Percentiles rank a stretch among this genome's conserved stretches.
These are phyloP conservation scores for Parthenolecanium corni DNA, from an alignment of 2,888 invertebrate species.

Conservation along the genomic window DNA sequence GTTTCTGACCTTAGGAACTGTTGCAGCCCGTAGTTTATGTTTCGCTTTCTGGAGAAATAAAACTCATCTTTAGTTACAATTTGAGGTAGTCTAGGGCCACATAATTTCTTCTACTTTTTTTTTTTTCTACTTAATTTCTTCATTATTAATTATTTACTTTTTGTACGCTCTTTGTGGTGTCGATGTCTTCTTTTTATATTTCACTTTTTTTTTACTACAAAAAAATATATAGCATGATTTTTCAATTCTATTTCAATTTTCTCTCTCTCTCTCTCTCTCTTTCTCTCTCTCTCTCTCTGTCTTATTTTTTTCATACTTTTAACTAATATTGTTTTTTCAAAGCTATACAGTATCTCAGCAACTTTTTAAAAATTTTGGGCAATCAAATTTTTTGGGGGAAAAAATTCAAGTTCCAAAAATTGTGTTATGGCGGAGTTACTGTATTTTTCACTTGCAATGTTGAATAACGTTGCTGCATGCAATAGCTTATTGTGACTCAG, in stretches of 20 bases:
- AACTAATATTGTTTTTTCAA: background rate
- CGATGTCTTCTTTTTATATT: background rate
- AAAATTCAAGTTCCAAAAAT: background rate
- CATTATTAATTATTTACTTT: constrained; percentile 11
- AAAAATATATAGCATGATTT: constrained; percentile 10
- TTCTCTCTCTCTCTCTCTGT: too few species aligned
- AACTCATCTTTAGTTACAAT: constrained; percentile 18
- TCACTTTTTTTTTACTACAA: constrained; percentile 10
- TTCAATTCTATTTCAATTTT: background rate
- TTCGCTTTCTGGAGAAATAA: constrained; percentile 27
- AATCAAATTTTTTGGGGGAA: background rate
- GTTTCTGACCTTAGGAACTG: constrained; percentile 28
- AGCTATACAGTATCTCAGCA: constrained; percentile 25
- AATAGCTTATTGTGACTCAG: constrained; percentile 26
- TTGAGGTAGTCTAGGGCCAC: constrained; percentile 17
- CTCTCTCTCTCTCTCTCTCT: background rate
- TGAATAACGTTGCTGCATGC: constrained; percentile 15
- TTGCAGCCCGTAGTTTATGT: constrained; percentile 28
- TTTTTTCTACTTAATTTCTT: constrained; percentile 13
- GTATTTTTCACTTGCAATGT: constrained; percentile 4
- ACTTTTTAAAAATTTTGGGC: background rate
- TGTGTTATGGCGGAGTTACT: constrained; percentile 19
- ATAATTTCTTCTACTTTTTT: constrained; percentile 21
- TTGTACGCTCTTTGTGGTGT: constrained; percentile 12
- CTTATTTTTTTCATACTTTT: too few species aligned